phyloP scores from a whole-genome alignment of 2,888 invertebrate genomes.

The Agriotes lineatus region DNA sequence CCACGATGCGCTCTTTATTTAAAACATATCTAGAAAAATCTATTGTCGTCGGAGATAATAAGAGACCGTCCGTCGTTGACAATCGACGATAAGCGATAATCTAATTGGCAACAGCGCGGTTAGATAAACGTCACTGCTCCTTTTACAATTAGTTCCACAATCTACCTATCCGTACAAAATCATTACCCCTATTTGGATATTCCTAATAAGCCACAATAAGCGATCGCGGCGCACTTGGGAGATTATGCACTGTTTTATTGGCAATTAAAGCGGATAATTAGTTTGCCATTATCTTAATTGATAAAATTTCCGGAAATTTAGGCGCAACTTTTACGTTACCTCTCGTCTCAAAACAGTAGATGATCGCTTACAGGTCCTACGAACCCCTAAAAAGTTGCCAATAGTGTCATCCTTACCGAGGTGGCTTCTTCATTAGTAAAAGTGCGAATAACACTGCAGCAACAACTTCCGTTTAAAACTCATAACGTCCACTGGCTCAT shows the following conservation, averaged over 20 bases:
- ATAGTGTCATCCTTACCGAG: constrained; percentile 54
- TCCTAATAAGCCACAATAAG: not conserved
- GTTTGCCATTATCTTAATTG: not conserved
- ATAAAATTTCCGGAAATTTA: constrained; percentile 3
- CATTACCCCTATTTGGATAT: not conserved
- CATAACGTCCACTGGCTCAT: constrained; percentile 39
- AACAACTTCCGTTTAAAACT: constrained; percentile 43
- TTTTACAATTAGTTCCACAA: constrained; percentile 40
- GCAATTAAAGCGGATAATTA: not conserved
- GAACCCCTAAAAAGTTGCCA: constrained; percentile 29
- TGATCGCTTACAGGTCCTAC: not conserved
- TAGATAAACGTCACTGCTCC: constrained; percentile 51
- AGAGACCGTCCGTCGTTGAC: constrained; percentile 27
- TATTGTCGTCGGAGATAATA: constrained; percentile 8
- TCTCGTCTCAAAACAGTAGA: not conserved
- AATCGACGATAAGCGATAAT: constrained; percentile 35
- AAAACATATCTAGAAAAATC: constrained; percentile 15
- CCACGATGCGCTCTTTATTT: not conserved
- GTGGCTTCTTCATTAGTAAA: constrained; percentile 53
- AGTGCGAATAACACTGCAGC: constrained; percentile 41
- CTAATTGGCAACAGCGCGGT: constrained; percentile 50
- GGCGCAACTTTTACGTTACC: not conserved
- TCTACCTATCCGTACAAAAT: constrained; percentile 11
- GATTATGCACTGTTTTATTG: not conserved
- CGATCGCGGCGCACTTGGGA: not conserved